Base-by-base conservation (phyloP, 2,797 vertebrate species). In the Threskiornis aethiopicus region DNA sequence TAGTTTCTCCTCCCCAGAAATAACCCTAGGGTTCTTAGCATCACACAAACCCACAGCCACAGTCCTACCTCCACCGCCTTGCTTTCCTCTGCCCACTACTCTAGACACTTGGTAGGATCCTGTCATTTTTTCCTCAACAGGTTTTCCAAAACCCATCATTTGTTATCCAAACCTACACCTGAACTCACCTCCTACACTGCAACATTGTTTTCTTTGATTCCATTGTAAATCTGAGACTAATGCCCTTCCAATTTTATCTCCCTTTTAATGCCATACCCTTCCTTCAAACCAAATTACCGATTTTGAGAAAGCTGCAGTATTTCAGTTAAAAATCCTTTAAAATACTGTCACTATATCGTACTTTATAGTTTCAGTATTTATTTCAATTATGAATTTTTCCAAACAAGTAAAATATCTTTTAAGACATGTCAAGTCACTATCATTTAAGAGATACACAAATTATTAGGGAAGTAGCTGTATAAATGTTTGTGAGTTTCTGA, bases 171-270 rank as follows among this genome's bases (percentile, higher is more conserved):
- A 17, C 37, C 51, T 7, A 37, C 3, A 59, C 16, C 52, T 52
- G 61, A 61, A 61, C 29, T 37, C 13, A 6, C 5, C 24, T 61
- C 65, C 67, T 16, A 16, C 33, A 22, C 31, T 10, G 20, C 12
- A 51, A 25, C 35, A 13, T 1, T 19, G 10, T 22, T n/a, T 47
- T 37, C 29, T 64, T 77, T 24, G 21, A n/a, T 72, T 44, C 24
- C 39, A 5, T 4, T 9, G 5, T 14, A 51, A 89, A 49, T 29
- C 66, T 49, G 42, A 54, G 17, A 54, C 31, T 39, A 59, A 73
- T 2, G 22, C 0, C 59, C 16, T 65, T 20, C 5, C n/a, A 33
- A 0, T 13, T 77, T 51, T 0, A 42, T 26, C n/a, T 69, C 28
- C 12, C 35, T 67, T 71, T 55, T 44, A 9, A 46, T 13, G 19